phyloP scores from a whole-genome alignment of 1,140 invertebrate species.

The Formica exsecta region DNA sequence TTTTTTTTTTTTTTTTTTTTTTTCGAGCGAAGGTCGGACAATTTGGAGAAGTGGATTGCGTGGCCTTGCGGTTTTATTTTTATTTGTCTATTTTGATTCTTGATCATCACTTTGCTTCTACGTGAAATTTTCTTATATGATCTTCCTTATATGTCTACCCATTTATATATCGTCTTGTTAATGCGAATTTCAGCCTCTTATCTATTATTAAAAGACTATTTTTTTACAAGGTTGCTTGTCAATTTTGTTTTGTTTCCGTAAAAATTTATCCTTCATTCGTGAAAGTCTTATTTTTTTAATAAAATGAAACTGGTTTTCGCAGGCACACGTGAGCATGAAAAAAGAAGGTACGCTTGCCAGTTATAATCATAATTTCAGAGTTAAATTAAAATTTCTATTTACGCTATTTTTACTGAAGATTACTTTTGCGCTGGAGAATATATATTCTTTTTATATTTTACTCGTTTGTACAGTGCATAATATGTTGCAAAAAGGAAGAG shows the following conservation, averaged over 20 bases:
- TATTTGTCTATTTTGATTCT: neutral
- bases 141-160: neutral
- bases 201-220: neutral
- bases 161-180: neutral
- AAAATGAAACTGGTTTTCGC: neutral
- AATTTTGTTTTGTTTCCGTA: neutral
- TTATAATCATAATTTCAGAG: slow-evolving; percentile 25
- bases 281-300: neutral
- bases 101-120: neutral
- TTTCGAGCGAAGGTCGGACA: neutral
- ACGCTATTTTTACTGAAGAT: neutral
- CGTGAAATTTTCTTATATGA: neutral
- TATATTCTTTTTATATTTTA: slow-evolving; percentile 9
- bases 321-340: neutral
- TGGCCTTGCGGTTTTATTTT: neutral
- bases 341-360: neutral
- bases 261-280: neutral
- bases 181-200: neutral
- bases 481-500: neutral
- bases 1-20: neutral
- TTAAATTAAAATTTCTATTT: slow-evolving; percentile 29
- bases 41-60: neutral
- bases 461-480: neutral
- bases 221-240: neutral
- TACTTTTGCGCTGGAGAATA: neutral